Base-by-base conservation (phyloP, 2,888 invertebrate species). In the Lasioglossum figueresi region DNA sequence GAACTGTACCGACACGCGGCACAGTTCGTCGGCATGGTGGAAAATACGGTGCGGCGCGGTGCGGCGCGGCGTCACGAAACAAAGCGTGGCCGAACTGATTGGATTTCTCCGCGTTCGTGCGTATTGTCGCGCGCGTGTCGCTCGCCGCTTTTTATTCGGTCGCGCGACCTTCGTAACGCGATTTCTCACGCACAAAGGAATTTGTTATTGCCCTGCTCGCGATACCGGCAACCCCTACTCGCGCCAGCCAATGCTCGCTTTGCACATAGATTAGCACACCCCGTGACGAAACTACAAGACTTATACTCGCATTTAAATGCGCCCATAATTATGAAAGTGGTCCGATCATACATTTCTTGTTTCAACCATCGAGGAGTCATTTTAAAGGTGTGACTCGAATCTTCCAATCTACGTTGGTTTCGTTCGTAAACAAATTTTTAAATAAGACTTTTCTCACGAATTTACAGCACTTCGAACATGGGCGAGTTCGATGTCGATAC, bases 1-100 rank as follows among this genome's bases (percentile, higher is more conserved):
- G 79, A 88, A 83, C 80, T 68, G 63, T 83, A 78, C 76, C 72
- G 86, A 79, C 83, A 68, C 83, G 75, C 59, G 78, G 83, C 76
- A 83, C 71, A 71, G 43, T 73, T 78, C 72, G 76, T 56, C 79
- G 31, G 76, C 70, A 19, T 1, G 34, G 52, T 12, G 70, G 72
- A 83, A 88, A 74, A 83, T 80, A 85, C 59, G 66, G 16, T 4
- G 45, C 45, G 48, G 48, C 8, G 6, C 48, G 48, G 48, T 2
- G 6, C 48, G 48, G 31, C 8, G 19, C n/a, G 19, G 19, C 34
- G 74, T 75, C 79, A 87, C 81, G 83, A 80, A 84, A 85, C 63
- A 78, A 70, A 80, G 78, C 80, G 85, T 78, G 68, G 73, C 73
- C 80, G 48, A 71, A n/a, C 52, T 76, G 78, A 88, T 83, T 88